phyloP scores from a whole-genome alignment of 1,140 invertebrate species.

The Bombus sibiricus region DNA sequence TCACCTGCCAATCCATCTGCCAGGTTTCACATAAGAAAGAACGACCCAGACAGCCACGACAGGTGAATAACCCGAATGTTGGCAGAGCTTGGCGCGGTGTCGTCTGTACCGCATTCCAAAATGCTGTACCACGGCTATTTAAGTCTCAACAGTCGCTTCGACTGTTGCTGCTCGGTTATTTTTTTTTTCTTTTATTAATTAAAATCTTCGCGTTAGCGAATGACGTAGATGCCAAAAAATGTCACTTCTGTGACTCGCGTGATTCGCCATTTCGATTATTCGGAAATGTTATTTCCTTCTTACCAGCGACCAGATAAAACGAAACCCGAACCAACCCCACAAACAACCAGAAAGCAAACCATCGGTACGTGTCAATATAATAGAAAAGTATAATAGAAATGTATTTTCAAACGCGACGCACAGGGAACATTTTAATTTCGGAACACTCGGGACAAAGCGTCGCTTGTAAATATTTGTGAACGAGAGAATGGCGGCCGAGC shows the following conservation, averaged over 20 bases:
- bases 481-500: background rate
- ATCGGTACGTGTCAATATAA: background rate
- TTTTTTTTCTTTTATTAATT: no score
- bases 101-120: background rate
- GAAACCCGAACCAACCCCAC: background rate
- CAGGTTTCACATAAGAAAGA: background rate
- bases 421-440: background rate
- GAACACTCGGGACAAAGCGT: background rate
- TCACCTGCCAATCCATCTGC: background rate
- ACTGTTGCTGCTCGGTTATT: background rate
- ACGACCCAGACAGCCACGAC: background rate
- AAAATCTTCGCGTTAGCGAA: no score
- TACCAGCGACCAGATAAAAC: no score
- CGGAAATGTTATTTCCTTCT: no score
- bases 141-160: background rate
- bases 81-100: background rate
- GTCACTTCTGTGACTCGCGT: no score
- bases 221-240: no score
- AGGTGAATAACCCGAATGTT: background rate
- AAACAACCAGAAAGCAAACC: background rate
- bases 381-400: background rate
- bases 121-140: background rate
- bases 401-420: background rate
- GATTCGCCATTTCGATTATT: background rate
- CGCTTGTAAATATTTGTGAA: background rate